A percentile compares a stretch with the other conserved stretches of the same genome.
Evolutionary conservation across 2,888 invertebrate species (phyloP).

Genomic region (Exephanes ischioxanthus): DNA sequence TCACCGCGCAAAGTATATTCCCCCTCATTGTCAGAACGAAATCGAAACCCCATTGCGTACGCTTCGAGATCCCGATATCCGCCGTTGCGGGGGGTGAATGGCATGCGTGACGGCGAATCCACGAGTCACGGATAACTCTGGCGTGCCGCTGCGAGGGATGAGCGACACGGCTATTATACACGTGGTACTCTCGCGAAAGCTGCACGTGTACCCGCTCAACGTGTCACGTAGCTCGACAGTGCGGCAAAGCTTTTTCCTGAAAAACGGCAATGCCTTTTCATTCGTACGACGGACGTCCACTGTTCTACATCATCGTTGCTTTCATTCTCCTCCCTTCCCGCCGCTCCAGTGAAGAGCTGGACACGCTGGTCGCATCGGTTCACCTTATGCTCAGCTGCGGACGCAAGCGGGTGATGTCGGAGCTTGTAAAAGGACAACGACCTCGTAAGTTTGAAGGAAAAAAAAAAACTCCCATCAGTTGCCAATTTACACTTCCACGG

Average conservation of each 20-base stretch:
- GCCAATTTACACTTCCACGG: neutral
- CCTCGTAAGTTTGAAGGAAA: neutral
- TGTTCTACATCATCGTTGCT: neutral
- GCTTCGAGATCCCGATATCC: neutral
- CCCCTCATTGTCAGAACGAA: constrained; percentile 21
- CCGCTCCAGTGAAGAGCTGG: neutral
- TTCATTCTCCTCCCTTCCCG: neutral
- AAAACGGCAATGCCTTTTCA: constrained; percentile 28
- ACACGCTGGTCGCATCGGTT: neutral
- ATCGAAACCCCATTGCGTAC: constrained; percentile 39
- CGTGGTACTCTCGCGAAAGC: constrained; percentile 9
- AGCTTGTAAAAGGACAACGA: neutral
- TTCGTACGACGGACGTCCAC: neutral
- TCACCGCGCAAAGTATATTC: neutral
- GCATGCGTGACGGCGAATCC: constrained; percentile 28
- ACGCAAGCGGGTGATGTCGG: neutral
- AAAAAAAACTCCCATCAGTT: neutral
- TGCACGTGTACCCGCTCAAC: constrained; percentile 2
- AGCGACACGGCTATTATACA: constrained; percentile 19
- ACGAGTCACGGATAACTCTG: constrained; percentile 23
- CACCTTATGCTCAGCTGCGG: neutral
- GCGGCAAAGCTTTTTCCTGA: constrained; percentile 17
- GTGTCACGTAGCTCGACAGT: constrained; percentile 2
- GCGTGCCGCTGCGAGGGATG: neutral
- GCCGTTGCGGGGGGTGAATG: neutral